Conservation (phyloP, 2,888 invertebrate species). For the Brachylomia viminalis region DNA sequence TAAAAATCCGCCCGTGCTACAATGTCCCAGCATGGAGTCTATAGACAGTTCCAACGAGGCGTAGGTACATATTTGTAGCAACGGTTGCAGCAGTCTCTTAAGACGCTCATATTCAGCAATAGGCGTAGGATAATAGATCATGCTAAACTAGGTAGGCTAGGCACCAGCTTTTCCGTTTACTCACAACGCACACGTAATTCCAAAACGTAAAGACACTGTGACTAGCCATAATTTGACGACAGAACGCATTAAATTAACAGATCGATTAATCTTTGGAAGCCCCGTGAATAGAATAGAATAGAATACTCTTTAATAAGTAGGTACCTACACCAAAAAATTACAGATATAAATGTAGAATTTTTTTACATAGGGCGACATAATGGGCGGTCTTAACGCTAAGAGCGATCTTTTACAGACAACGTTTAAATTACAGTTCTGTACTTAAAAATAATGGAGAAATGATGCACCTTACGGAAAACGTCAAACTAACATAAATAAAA, state of each 20-base stretch:
- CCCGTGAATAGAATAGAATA: no score
- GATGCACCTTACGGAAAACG: background rate
- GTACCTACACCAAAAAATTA: no score
- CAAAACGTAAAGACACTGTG: background rate
- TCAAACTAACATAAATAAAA: background rate
- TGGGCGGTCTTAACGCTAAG: no score
- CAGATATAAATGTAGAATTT: no score
- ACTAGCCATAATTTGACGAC: background rate
- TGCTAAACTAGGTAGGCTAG: background rate
- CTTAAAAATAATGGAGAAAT: conserved; percentile 17
- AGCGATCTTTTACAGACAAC: no score
- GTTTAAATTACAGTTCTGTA: conserved; percentile 3
- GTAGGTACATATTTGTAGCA: background rate
- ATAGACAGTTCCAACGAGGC: background rate
- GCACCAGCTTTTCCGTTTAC: background rate
- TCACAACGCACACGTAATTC: background rate
- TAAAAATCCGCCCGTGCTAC: background rate
- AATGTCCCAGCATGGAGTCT: background rate
- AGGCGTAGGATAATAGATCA: background rate
- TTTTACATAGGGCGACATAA: no score
- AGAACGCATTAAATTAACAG: background rate
- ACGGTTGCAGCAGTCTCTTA: background rate
- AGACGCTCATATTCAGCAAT: background rate
- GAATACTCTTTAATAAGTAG: no score
- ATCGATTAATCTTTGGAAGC: background rate